Evolutionary conservation across 2,113 vertebrate genomes (phyloP).

Genomic region (Thunnus maccoyii): DNA sequence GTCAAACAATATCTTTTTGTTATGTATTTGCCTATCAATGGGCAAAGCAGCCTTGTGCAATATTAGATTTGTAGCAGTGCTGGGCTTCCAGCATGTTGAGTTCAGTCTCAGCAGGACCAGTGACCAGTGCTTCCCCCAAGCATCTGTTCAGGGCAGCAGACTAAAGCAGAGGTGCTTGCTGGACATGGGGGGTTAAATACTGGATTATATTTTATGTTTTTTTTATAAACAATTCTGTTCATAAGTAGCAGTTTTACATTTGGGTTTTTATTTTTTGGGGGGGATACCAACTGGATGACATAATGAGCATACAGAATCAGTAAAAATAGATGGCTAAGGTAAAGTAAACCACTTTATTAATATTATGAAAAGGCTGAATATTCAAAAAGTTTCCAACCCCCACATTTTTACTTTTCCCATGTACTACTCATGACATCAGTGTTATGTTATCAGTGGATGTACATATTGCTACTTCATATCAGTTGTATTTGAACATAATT

Average conservation of each 20-base stretch:
- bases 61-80: conserved; percentile 38
- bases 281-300: background rate
- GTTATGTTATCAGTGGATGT: background rate
- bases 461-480: background rate
- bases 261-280: no score
- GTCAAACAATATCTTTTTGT: background rate
- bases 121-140: conserved; percentile 41
- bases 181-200: conserved; percentile 56
- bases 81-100: conserved; percentile 31
- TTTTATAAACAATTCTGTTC: background rate
- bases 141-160: conserved; percentile 64
- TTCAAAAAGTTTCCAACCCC: background rate
- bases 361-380: background rate
- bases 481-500: background rate
- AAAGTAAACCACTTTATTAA: background rate
- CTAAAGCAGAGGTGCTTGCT: conserved; percentile 39
- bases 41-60: conserved; percentile 25
- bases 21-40: conserved; percentile 20
- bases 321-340: background rate
- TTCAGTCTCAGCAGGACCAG: conserved; percentile 54
- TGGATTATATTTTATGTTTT: conserved; percentile 37
- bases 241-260: no score
- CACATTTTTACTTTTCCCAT: background rate
- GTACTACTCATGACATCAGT: background rate
- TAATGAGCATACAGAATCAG: background rate